Evolutionary conservation across 2,797 vertebrate species (phyloP).

Genomic region (Enteromius thamalakanensis): DNA sequence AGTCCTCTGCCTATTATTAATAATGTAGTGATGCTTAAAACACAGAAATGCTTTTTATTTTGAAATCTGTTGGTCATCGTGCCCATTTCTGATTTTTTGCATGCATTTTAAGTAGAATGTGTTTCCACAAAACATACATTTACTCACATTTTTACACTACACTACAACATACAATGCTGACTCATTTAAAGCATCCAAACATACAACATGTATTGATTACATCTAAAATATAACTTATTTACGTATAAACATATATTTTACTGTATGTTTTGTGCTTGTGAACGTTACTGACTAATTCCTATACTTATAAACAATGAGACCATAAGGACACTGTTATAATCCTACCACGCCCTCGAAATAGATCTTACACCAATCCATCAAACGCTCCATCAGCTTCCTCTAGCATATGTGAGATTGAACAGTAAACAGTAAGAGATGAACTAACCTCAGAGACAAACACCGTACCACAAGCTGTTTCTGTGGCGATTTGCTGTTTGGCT

Average conservation of each 20-base stretch:
- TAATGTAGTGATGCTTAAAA: not conserved
- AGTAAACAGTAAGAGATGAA: slow-evolving; percentile 38
- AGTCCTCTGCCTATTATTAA: not conserved
- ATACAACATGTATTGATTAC: not conserved
- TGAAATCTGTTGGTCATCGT: not conserved
- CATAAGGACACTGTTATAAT: not conserved
- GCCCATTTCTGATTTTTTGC: not conserved
- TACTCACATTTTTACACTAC: not conserved
- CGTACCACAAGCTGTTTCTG: slow-evolving; percentile 30
- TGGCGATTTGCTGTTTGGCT: slow-evolving; percentile 49
- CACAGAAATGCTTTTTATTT: not conserved
- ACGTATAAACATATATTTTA: not conserved
- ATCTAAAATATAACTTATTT: not conserved
- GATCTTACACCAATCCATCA: slow-evolving; percentile 27
- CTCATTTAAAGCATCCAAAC: not conserved
- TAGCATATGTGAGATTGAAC: slow-evolving; percentile 15
- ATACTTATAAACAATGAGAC: not conserved
- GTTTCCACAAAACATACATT: not conserved
- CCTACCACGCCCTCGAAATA: slow-evolving; percentile 9
- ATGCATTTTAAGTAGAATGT: not conserved
- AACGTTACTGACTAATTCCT: not conserved
- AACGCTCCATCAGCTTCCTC: slow-evolving; percentile 10
- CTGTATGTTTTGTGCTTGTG: not conserved
- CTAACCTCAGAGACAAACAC: slow-evolving; percentile 32
- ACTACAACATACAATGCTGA: not conserved